Base-by-base conservation (phyloP, 1,140 invertebrate genomes). In the Zaprionus ornatus region DNA sequence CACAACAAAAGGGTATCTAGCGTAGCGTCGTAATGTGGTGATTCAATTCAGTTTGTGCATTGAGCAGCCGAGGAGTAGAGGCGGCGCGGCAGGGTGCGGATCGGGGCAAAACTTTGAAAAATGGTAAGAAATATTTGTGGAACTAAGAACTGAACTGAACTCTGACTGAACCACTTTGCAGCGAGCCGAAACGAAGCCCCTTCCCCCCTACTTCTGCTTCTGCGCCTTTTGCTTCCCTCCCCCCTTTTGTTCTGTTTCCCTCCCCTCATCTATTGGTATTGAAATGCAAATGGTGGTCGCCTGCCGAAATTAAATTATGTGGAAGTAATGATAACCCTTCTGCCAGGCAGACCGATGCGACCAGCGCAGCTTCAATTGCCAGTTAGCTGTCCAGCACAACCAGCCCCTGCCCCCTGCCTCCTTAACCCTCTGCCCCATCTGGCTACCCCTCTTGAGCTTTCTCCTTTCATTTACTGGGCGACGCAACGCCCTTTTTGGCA, bases 261-360 rank as follows among this genome's bases (percentile, higher is more conserved):
- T 52, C 29, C 19, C 29, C 21, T 6, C 23, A 48, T 52, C 60
- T 82, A 87, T 86, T 91, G 78, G 85, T 84, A 88, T 88, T 88
- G 85, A 88, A 91, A 88, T 91, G 87, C 83, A 91, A 88, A 91
- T 91, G 80, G 80, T 91, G 80, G 75, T 82, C 77, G 86, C 77
- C 79, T 90, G 77, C 79, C 77, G 76, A 91, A 91, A 91, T 91
- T 91, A 91, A 91, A 91, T 91, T 91, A 91, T 90, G 90, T 91
- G 90, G 90, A 91, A 91, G 84, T 91, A 91, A 91, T 91, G 90
- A 91, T 91, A 91, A 91, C 90, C 90, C 80, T 80, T 86, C 81
- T 82, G 84, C 82, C 62, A 79, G 71, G 65, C 75, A 23, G 55
- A 67, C 63, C 27, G 65, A 57, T 77, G 56, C 63, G 64, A 57